Conservation (phyloP, 2,797 vertebrate species). For the Sitta carolinensis region DNA sequence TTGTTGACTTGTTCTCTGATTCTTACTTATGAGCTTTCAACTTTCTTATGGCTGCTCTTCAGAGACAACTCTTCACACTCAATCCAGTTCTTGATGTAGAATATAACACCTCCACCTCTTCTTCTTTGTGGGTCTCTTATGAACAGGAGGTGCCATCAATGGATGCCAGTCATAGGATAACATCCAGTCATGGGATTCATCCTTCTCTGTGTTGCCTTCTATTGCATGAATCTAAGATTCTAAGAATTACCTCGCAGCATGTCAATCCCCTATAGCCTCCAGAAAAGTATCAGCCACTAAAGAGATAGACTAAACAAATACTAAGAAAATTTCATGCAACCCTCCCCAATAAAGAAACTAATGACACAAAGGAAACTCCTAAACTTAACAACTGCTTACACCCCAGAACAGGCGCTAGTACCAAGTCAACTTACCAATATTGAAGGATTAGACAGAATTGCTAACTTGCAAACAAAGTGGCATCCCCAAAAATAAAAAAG, state of each 20-base stretch:
- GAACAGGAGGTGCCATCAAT: background rate
- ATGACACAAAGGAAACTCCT: background rate
- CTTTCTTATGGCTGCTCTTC: background rate
- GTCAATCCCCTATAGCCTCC: background rate
- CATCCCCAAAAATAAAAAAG: background rate
- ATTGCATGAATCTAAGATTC: background rate
- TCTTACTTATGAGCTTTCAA: background rate
- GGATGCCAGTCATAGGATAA: background rate
- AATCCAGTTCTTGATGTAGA: background rate
- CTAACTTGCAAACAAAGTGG: background rate
- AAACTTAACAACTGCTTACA: background rate
- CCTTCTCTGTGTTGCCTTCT: background rate
- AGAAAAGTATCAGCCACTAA: background rate
- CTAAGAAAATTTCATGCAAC: background rate
- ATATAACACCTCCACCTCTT: background rate
- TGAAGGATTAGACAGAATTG: background rate
- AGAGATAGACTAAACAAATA: background rate
- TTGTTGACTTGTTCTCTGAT: background rate
- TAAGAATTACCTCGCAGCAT: background rate
- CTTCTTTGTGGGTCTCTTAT: background rate
- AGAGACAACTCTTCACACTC: background rate
- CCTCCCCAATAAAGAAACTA: background rate
- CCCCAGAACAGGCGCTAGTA: rapidly evolving
- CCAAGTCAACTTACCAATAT: background rate
- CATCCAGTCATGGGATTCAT: background rate